These are phyloP conservation scores for Pseudomugil gertrudae DNA, from an alignment of 2,797 vertebrate species.

Conservation along the genomic window DNA sequence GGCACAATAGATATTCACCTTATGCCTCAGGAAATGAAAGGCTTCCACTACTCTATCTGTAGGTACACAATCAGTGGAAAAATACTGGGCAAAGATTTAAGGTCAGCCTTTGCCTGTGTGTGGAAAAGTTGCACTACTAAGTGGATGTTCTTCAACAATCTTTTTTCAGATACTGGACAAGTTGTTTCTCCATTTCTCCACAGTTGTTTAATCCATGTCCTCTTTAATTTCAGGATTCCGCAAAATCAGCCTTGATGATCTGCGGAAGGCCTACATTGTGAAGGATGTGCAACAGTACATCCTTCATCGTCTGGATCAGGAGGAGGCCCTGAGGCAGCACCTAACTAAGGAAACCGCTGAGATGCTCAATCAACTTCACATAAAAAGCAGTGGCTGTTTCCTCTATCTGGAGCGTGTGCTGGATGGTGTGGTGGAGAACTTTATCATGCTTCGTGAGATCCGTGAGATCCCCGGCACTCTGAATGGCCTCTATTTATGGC, in stretches of 20 bases:
- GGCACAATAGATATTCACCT: slow-evolving; percentile 55
- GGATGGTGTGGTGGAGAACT: slow-evolving; percentile 97
- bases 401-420: slow-evolving; percentile 97
- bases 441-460: slow-evolving; percentile 97
- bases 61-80: slow-evolving; percentile 52
- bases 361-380: slow-evolving; percentile 99
- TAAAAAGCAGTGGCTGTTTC: slow-evolving; percentile 99
- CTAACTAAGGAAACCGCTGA: slow-evolving; percentile 98
- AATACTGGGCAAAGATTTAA: slow-evolving; percentile 46
- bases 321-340: slow-evolving; percentile 96
- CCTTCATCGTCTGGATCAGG: slow-evolving; percentile 95
- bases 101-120: slow-evolving; percentile 23
- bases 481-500: slow-evolving; percentile 98
- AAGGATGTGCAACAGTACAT: slow-evolving; percentile 99
- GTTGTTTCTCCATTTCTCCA: slow-evolving; percentile 2
- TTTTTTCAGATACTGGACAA: not conserved
- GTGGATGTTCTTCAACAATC: not conserved
- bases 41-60: slow-evolving; percentile 42
- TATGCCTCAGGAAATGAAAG: slow-evolving; percentile 45
- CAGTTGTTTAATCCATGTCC: slow-evolving; percentile 22
- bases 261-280: slow-evolving; percentile 96
- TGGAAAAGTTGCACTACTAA: slow-evolving; percentile 1
- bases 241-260: slow-evolving; percentile 98
- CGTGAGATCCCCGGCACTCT: slow-evolving; percentile 97
- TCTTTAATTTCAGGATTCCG: slow-evolving; percentile 87